A percentile compares a stretch with the other conserved stretches of the same genome.
Conservation (phyloP, 2,888 invertebrate genomes). For the Nudaria mundana region DNA sequence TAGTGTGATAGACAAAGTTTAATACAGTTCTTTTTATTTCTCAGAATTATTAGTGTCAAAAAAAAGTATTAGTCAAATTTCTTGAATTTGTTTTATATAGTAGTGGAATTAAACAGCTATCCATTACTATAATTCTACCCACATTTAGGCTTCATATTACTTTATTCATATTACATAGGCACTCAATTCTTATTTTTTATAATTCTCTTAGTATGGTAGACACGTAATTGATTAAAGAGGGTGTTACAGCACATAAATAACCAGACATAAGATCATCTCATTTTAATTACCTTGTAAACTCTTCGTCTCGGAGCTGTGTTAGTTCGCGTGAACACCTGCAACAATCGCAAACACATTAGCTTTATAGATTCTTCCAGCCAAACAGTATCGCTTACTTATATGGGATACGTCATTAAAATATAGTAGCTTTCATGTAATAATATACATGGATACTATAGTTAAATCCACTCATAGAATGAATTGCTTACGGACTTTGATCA, state of each 20-base stretch:
- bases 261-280: slow-evolving; percentile 28
- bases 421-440: not conserved
- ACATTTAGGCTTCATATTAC: no score
- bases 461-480: slow-evolving; percentile 39
- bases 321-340: slow-evolving; percentile 45
- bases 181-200: not conserved
- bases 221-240: slow-evolving; percentile 16
- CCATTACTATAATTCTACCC: no score
- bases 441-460: slow-evolving; percentile 47
- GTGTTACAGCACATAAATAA: slow-evolving; percentile 26
- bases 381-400: slow-evolving; percentile 4
- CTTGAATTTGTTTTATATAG: no score
- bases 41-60: no score
- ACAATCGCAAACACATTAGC: slow-evolving; percentile 39
- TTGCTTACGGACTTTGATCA: slow-evolving; percentile 49
- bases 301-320: slow-evolving; percentile 35
- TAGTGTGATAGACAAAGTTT: no score
- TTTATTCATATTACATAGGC: not conserved
- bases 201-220: not conserved
- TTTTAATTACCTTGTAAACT: slow-evolving; percentile 56
- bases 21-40: no score
- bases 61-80: no score
- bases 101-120: no score
- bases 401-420: not conserved
- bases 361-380: slow-evolving; percentile 27